Conservation (phyloP, 2,888 invertebrate genomes). For the Tachina lurida region DNA sequence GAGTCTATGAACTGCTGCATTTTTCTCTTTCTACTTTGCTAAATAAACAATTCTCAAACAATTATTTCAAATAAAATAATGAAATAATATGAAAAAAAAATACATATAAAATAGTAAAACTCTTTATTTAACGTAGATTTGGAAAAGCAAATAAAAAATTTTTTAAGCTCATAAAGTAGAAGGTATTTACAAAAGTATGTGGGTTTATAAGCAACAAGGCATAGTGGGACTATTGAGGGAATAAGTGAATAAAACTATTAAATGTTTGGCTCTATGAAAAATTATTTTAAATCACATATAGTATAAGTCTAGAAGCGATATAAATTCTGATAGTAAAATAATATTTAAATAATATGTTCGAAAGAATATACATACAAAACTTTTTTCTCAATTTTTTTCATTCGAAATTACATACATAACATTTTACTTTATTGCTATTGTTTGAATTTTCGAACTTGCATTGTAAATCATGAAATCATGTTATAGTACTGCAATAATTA, state of each 20-base stretch:
- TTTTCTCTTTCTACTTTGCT: slow-evolving; percentile 34
- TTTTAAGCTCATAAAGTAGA: slow-evolving; percentile 61
- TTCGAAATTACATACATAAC: too few relatives aligned
- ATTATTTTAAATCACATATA: too few relatives aligned
- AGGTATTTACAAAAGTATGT: slow-evolving; percentile 27
- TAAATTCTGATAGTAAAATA: too few relatives aligned
- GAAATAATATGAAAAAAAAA: slow-evolving; percentile 29
- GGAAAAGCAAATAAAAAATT: slow-evolving; percentile 38
- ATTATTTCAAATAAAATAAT: slow-evolving; percentile 65
- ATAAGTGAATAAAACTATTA: background rate
- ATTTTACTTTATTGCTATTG: too few relatives aligned
- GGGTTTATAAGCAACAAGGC: background rate
- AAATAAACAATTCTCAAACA: slow-evolving; percentile 57
- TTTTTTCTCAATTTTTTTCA: too few relatives aligned
- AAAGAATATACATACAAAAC: too few relatives aligned
- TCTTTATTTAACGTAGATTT: slow-evolving; percentile 41
- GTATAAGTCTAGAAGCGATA: too few relatives aligned
- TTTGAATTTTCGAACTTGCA: too few relatives aligned
- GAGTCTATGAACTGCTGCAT: slow-evolving; percentile 23
- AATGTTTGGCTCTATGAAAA: background rate
- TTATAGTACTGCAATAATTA: too few relatives aligned
- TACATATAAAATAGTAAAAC: slow-evolving; percentile 27
- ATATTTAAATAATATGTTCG: too few relatives aligned
- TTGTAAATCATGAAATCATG: too few relatives aligned
- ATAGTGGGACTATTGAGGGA: slow-evolving; percentile 13